A percentile compares a stretch with the other conserved stretches of the same genome.
Conservation (phyloP, 1,140 invertebrate species). For the Drosophila busckii region DNA sequence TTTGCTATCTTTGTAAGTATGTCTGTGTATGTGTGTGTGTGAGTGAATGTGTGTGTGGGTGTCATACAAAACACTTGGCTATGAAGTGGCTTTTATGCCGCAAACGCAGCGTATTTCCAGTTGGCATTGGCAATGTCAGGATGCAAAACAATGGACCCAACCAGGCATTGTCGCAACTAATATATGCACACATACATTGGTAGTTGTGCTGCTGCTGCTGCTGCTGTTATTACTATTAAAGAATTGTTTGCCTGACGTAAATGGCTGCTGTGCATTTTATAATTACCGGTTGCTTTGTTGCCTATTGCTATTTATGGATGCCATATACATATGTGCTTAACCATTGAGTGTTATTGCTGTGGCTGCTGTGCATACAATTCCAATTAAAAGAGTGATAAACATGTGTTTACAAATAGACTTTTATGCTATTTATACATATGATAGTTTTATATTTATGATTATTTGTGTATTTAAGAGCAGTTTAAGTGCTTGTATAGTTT, state of each 20-base stretch:
- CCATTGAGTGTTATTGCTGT: too few species aligned
- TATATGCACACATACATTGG: too few species aligned
- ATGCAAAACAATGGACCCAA: slow-evolving; percentile 57
- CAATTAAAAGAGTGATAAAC: slow-evolving; percentile 2
- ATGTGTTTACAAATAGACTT: too few species aligned
- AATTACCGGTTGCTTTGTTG: slow-evolving; percentile 33
- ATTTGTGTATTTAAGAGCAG: not conserved
- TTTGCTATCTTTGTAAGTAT: not conserved
- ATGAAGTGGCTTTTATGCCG: slow-evolving; percentile 61
- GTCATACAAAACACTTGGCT: slow-evolving; percentile 57
- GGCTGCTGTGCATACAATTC: too few species aligned
- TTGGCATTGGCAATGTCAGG: slow-evolving; percentile 62
- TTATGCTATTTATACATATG: not conserved
- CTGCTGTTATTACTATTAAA: slow-evolving; percentile 40
- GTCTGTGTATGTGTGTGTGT: not conserved
- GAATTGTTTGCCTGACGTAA: slow-evolving; percentile 38
- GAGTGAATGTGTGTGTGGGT: slow-evolving; percentile 4
- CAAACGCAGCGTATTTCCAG: slow-evolving; percentile 54
- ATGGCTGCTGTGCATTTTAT: slow-evolving; percentile 31
- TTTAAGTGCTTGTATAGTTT: too few species aligned
- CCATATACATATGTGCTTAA: not conserved
- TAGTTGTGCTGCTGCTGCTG: slow-evolving; percentile 22
- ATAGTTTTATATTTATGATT: not conserved
- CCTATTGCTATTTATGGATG: not conserved
- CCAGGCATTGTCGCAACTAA: slow-evolving; percentile 41